These are phyloP conservation scores for Napeogenes inachia DNA, from an alignment of 2,888 invertebrate species.

Conservation along the genomic window DNA sequence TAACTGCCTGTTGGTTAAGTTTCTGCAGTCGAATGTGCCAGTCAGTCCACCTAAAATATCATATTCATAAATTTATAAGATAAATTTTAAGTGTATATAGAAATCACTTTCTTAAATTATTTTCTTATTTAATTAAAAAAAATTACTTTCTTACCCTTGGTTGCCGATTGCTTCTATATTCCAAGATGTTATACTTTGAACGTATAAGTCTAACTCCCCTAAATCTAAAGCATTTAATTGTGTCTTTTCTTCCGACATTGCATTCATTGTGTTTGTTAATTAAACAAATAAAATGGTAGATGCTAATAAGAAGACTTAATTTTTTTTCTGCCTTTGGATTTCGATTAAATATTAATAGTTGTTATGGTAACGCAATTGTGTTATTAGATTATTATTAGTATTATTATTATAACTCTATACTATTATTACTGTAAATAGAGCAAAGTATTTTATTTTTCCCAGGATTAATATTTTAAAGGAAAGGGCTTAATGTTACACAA, in stretches of 20 bases:
- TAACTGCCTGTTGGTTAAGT: slow-evolving; percentile 90
- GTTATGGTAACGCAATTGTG: slow-evolving; percentile 42
- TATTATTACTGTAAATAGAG: too few relatives aligned
- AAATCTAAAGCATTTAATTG: slow-evolving; percentile 76
- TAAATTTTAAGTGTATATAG: slow-evolving; percentile 5
- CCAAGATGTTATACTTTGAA: slow-evolving; percentile 83
- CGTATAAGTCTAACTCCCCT: slow-evolving; percentile 85
- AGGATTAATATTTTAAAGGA: not conserved
- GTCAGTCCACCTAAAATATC: slow-evolving; percentile 83
- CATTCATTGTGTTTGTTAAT: slow-evolving; percentile 17
- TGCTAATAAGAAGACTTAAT: too few relatives aligned
- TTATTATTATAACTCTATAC: too few relatives aligned
- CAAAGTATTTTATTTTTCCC: too few relatives aligned
- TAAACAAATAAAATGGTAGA: not conserved
- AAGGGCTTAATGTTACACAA: not conserved
- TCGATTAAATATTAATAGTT: slow-evolving; percentile 27
- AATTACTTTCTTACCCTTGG: slow-evolving; percentile 65
- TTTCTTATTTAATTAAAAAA: too few relatives aligned
- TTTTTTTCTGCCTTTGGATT: too few relatives aligned
- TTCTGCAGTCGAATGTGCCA: slow-evolving; percentile 90
- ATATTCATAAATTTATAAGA: slow-evolving; percentile 5
- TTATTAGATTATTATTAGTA: too few relatives aligned
- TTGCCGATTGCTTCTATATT: slow-evolving; percentile 83
- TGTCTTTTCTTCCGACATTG: slow-evolving; percentile 72
- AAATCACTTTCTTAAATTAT: slow-evolving; percentile 16